Conservation (phyloP, 1,140 invertebrate genomes). For the Leptoteleia sp. region DNA sequence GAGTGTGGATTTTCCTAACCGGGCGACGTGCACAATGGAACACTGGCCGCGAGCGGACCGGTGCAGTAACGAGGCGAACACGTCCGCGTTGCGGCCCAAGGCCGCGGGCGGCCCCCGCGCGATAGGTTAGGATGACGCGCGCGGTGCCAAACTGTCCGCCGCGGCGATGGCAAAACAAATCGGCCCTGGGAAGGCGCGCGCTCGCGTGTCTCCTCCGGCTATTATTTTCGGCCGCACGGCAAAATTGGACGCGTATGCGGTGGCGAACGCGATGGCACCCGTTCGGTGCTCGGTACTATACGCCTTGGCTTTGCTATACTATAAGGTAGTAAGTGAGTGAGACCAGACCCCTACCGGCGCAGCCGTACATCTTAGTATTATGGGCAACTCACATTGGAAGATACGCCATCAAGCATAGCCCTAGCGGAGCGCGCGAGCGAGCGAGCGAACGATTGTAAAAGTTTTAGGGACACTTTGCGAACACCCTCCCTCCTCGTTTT, state of each 20-base stretch:
- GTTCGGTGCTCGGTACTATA: constrained; percentile 77
- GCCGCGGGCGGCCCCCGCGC: too few relatives aligned
- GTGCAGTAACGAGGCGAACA: too few relatives aligned
- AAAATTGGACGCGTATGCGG: constrained; percentile 60
- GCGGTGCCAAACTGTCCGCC: too few relatives aligned
- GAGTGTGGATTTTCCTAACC: constrained; percentile 25
- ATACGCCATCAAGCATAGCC: constrained; percentile 89
- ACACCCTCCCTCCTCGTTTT: constrained; percentile 77
- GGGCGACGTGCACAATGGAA: constrained; percentile 11
- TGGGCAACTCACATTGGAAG: constrained; percentile 89
- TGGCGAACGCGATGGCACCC: constrained; percentile 73
- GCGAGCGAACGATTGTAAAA: constrained; percentile 84
- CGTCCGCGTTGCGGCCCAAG: too few relatives aligned
- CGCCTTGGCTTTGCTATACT: constrained; percentile 79
- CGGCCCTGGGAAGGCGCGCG: constrained; percentile 17
- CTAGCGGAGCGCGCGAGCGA: constrained; percentile 84
- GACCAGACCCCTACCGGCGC: constrained; percentile 83
- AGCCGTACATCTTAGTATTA: constrained; percentile 89
- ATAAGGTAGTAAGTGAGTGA: constrained; percentile 78
- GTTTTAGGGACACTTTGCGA: constrained; percentile 85
- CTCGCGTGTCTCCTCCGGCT: constrained; percentile 14
- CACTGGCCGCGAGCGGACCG: constrained; percentile 41
- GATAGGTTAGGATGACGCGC: constrained; percentile 39
- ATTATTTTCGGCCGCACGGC: constrained; percentile 49
- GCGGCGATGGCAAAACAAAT: constrained; percentile 20